Base-by-base conservation (phyloP, 2,888 invertebrate species). In the Thysanoteuthis rhombus region DNA sequence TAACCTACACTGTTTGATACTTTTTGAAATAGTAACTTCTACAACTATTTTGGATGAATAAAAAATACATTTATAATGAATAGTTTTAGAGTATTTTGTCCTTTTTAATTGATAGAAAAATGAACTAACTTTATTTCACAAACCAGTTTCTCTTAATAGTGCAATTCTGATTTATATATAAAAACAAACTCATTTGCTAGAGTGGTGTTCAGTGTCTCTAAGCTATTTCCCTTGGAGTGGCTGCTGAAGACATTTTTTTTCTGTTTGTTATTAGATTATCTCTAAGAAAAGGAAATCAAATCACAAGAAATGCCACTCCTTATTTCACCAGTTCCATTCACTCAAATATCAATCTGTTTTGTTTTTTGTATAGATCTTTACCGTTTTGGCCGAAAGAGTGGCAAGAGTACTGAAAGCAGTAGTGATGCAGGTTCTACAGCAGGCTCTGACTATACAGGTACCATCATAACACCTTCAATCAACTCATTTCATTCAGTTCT, bases 381-480 rank as follows among this genome's bases (percentile, higher is more conserved):
- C 45, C 52, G 93, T 12, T 93, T 90, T 89, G 90, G 93, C 47
- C 25, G 93, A 42, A 93, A 90, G 75, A 93, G 93, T 89, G 93
- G 89, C n/a, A 93, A 93, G 90, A 93, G 90, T 93, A 90, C 90
- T 40, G 93, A 93, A 89, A 90, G 90, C 42, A 90, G 90, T 89
- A 90, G 89, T 47, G 93, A 90, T 45, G 90, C 93, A 47, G 93
- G 93, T 47, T 93, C 93, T 47, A 45, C 89, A 45, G 90, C 94
- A n/a, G 93, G 94, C 5, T 94, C 94, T 38, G 89, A 95, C 19
- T 93, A 58, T 58, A 58, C 95, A 36, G 95, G 95, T 39, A 95
- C 95, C 32, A 94, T 94, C 32, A 94, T 94, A 32, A 94, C 94
- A 19, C 95, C 95, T 28, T 95, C 95, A 45, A 96, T 96, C 25